Evolutionary conservation across 2,113 vertebrate species (phyloP), one percentile per base, ranked within the genome.

Genomic region (Serilophus lunatus): DNA sequence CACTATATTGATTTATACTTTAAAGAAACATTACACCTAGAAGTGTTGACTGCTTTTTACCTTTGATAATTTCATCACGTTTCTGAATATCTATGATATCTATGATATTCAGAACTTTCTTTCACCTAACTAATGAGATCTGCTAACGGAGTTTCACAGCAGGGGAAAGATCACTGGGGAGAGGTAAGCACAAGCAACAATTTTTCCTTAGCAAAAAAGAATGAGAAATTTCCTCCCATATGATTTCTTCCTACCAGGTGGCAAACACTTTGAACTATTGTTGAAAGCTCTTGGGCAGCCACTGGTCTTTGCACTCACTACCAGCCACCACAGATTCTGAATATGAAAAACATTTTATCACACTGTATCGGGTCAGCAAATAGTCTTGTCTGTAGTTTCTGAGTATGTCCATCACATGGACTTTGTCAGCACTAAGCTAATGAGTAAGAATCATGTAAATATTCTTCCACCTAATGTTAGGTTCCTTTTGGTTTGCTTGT

Each of bases 121-220:
- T 71, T 45, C 60, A 74, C 25, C 8, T 83, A 17, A 20, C 42
- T 69, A 89, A 91, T 42, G 59, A 84, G 60, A 56, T 36, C 45
- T 86, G 7, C 23, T 45, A 61, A 50, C 31, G 23, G 42, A 81
- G 25, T 88, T 91, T 92, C 86, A 77, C 77, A 96, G 51, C 59
- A 70, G 69, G 64, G 23, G 35, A 74, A 91, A 92, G 86, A 93
- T 40, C 59, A 77, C 3, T 25, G 19, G 24, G n/a, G 72, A 94
- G 71, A 94, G 70, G 49, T 79, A 75, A 93, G 22, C n/a, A 69
- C 13, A 84, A 26, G 25, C 70, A 81, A 78, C 5, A 54, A 18
- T 42, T 84, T 56, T 95, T 80, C 13, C 36, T 51, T 44, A 65
- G 40, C 5, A 54, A 69, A 69, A 87, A 12, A 33, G 33, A 56